Evolutionary conservation across 2,888 invertebrate genomes (phyloP).

Genomic region (Harmothoe impar): DNA sequence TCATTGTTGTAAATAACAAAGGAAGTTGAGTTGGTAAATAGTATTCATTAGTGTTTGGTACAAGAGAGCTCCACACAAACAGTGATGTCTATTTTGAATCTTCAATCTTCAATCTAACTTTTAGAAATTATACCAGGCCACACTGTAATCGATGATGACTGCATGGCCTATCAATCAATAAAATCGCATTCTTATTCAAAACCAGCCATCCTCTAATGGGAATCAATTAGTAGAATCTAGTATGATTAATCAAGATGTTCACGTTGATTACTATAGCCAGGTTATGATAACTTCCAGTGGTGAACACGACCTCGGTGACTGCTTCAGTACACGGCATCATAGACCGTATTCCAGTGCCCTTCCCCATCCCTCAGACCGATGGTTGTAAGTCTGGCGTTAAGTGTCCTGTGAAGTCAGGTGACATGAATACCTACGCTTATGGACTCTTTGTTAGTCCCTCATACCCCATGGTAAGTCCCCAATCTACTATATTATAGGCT

Average conservation of each 20-base stretch:
- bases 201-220: too few species aligned
- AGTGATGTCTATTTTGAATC: neutral
- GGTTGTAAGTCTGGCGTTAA: constrained; percentile 88
- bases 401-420: constrained; percentile 87
- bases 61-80: neutral
- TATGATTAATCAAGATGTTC: too few species aligned
- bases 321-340: constrained; percentile 91
- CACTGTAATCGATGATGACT: neutral
- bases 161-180: too few species aligned
- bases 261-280: too few species aligned
- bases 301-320: constrained; percentile 82
- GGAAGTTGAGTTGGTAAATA: neutral
- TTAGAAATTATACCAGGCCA: neutral
- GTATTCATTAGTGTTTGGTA: neutral
- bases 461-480: constrained; percentile 75
- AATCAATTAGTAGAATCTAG: too few species aligned
- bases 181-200: too few species aligned
- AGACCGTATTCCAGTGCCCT: constrained; percentile 89
- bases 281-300: constrained; percentile 8
- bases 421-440: constrained; percentile 73
- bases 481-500: too few species aligned
- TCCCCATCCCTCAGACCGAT: constrained; percentile 89
- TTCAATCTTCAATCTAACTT: neutral
- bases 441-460: constrained; percentile 71
- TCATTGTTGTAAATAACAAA: neutral